Conservation (phyloP, 1,140 invertebrate species). For the Drosophila quadrilineata region DNA sequence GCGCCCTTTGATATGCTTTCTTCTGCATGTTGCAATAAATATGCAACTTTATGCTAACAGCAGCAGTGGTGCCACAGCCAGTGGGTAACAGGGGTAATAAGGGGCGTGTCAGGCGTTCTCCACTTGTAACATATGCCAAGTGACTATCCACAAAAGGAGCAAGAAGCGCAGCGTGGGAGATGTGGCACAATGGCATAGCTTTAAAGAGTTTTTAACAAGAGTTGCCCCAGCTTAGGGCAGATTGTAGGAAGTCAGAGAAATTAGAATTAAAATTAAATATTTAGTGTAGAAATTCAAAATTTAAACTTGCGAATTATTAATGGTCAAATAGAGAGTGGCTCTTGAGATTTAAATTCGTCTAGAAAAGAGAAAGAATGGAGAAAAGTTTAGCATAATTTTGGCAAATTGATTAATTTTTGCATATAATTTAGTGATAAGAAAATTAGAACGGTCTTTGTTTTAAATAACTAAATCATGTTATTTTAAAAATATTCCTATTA, state of each 20-base stretch:
- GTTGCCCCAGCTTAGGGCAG: too few relatives aligned
- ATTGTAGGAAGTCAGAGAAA: neutral
- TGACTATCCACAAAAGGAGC: too few relatives aligned
- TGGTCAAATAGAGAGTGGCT: too few relatives aligned
- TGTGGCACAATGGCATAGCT: conserved; percentile 3
- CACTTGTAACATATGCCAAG: conserved; percentile 41
- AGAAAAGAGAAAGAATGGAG: too few relatives aligned
- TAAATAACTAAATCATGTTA: neutral
- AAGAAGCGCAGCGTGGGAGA: neutral
- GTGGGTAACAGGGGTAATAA: neutral
- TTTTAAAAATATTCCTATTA: too few relatives aligned
- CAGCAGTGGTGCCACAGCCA: neutral
- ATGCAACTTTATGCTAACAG: conserved; percentile 67
- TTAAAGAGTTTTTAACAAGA: conserved; percentile 8
- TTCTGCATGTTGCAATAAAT: conserved; percentile 78
- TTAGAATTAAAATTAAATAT: conserved; percentile 9
- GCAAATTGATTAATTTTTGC: too few relatives aligned
- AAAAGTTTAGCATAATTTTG: too few relatives aligned
- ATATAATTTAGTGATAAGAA: too few relatives aligned
- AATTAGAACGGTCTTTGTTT: too few relatives aligned
- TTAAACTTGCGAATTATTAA: conserved; percentile 2
- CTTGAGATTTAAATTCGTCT: too few relatives aligned
- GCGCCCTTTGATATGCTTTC: conserved; percentile 67
- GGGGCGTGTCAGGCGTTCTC: too few relatives aligned
- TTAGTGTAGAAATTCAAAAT: neutral